phyloP scores from a whole-genome alignment of 2,888 invertebrate genomes.

The Clistopyga incitator region DNA sequence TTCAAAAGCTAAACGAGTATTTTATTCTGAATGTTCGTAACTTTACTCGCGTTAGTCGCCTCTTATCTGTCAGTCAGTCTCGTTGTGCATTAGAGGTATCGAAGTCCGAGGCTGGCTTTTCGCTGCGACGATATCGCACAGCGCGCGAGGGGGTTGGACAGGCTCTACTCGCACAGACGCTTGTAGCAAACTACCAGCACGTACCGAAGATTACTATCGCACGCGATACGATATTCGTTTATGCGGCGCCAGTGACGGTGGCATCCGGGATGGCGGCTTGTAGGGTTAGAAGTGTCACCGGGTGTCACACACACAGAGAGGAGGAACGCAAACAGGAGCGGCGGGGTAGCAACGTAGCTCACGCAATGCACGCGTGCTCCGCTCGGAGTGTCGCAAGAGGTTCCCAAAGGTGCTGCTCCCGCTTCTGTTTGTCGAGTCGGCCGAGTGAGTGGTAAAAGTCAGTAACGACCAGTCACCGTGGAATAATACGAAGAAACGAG shows the following conservation, averaged over 20 bases:
- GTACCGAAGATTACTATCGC: slow-evolving; percentile 60
- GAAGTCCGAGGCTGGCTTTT: slow-evolving; percentile 18
- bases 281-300: slow-evolving; percentile 61
- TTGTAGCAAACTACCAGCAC: slow-evolving; percentile 30
- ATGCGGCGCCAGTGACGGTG: slow-evolving; percentile 46
- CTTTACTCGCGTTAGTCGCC: background rate
- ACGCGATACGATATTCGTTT: slow-evolving; percentile 67
- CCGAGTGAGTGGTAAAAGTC: slow-evolving; percentile 44
- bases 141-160: slow-evolving; percentile 11
- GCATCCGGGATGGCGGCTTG: slow-evolving; percentile 57
- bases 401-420: slow-evolving; percentile 27
- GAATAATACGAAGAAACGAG: slow-evolving; percentile 24
- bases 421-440: slow-evolving; percentile 28
- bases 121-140: slow-evolving; percentile 36
- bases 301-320: slow-evolving; percentile 53
- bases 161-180: slow-evolving; percentile 19
- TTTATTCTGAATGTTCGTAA: background rate
- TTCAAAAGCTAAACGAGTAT: background rate
- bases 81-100: slow-evolving; percentile 28
- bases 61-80: slow-evolving; percentile 29
- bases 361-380: slow-evolving; percentile 45
- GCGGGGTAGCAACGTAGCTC: slow-evolving; percentile 19
- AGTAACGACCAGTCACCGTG: slow-evolving; percentile 35
- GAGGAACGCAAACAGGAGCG: slow-evolving; percentile 50
- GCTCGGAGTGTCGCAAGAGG: slow-evolving; percentile 1